Evolutionary conservation across 2,888 invertebrate genomes (phyloP), one percentile per base, ranked within the genome.

Genomic region (Agrotis clavis): DNA sequence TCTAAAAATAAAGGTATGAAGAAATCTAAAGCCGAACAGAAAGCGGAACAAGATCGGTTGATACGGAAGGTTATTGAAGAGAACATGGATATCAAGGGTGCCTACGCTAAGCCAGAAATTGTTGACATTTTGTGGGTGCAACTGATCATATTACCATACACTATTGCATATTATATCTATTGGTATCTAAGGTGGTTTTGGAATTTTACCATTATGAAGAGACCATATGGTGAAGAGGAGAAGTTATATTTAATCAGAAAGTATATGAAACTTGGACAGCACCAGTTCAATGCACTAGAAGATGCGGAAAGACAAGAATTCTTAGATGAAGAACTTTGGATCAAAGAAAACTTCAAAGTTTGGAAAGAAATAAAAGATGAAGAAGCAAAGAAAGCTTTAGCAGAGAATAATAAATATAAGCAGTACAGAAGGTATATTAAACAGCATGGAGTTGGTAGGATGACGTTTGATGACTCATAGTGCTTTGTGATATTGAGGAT

Each of bases 41-140:
- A 97, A 91, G 98, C 98, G 83, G 98, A 98, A 91, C 97, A 98
- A 79, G 99, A 99, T 89, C 96, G 96, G 73, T 97, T 98, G 53
- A 98, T 99, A 68, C 97, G 98, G 78, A 97, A 97, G 90, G 97
- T 99, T 4, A 98, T 99, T 72, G 98, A 98, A 92, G 98, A 99
- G 83, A 99, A 99, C 90, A 98, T 99, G 98, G 99, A 99, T 89
- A 99, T 99, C 61, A 97, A 98, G 90, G 99, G 99, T 21, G 98
- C 98, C 1, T 99, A 99, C 93, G 98, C 98, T 0, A 98, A 98
- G 90, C 99, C 99, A 0, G 97, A 97, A 66, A 92, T 98, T 25
- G 90, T 95, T 64, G 98, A 99, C 92, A 97, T 99, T 13, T 94
- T 99, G 11, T 98, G 98, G 98, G 96, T 99, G 65, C 98, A 99